Conservation (phyloP, 2,888 invertebrate genomes). For the Sthenelais limicola region DNA sequence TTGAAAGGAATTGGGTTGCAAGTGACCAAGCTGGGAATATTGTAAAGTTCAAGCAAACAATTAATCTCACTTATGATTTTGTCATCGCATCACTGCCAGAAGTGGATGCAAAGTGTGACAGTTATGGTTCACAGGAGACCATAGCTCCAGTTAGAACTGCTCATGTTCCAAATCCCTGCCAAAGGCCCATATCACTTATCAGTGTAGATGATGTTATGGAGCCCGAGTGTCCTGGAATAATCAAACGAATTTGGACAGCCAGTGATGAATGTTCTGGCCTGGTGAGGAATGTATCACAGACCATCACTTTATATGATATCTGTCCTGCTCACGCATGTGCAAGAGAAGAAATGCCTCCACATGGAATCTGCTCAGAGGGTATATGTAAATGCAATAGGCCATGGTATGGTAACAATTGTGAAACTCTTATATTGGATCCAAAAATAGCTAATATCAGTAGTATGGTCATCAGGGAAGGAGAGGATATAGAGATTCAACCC, state of each 20-base stretch:
- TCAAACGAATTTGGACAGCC: neutral
- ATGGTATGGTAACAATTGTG: neutral
- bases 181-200: neutral
- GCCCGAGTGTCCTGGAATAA: neutral
- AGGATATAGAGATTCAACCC: neutral
- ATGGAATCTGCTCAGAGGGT: neutral
- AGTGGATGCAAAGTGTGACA: neutral
- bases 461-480: neutral
- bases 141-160: neutral
- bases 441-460: neutral
- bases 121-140: neutral
- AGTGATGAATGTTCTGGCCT: neutral
- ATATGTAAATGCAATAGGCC: constrained; percentile 7
- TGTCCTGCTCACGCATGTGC: neutral
- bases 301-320: neutral
- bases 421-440: neutral
- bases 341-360: neutral
- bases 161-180: neutral
- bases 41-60: neutral
- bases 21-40: neutral
- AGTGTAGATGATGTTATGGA: neutral
- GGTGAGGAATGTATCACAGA: neutral
- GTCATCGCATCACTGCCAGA: neutral
- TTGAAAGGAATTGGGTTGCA: neutral
- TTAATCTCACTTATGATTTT: neutral